Evolutionary conservation across 2,113 vertebrate species (phyloP).

Genomic region (Chionomys nivalis): DNA sequence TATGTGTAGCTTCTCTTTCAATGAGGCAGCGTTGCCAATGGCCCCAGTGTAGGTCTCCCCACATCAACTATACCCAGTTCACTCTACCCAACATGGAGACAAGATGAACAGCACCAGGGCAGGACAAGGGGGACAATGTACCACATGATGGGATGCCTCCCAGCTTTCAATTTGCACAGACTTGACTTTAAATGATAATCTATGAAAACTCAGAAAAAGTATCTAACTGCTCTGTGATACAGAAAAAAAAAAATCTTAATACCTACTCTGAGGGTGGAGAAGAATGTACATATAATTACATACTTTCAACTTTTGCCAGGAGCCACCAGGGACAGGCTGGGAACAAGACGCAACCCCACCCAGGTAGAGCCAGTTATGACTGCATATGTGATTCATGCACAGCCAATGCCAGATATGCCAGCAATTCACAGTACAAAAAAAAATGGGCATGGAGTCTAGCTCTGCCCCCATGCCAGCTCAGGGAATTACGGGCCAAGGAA

Average conservation of each 20-base stretch:
- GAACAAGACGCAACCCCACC: neutral
- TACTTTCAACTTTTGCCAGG: neutral
- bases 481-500: neutral
- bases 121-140: neutral
- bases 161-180: neutral
- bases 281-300: neutral
- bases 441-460: neutral
- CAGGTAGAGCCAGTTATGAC: neutral
- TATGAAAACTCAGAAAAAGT: neutral
- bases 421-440: neutral
- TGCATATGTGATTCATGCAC: neutral
- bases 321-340: neutral
- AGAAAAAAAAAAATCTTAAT: neutral
- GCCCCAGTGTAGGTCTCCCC: fast-evolving
- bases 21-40: neutral
- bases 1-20: neutral
- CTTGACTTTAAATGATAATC: neutral
- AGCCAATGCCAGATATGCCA: neutral
- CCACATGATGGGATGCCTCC: neutral
- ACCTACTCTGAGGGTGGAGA: neutral
- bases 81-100: neutral
- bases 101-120: neutral
- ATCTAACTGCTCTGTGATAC: neutral
- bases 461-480: neutral
- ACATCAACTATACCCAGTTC: neutral